Evolutionary conservation across 2,797 vertebrate genomes (phyloP), one percentile per base, ranked within the genome.

Genomic region (Dallia pectoralis): DNA sequence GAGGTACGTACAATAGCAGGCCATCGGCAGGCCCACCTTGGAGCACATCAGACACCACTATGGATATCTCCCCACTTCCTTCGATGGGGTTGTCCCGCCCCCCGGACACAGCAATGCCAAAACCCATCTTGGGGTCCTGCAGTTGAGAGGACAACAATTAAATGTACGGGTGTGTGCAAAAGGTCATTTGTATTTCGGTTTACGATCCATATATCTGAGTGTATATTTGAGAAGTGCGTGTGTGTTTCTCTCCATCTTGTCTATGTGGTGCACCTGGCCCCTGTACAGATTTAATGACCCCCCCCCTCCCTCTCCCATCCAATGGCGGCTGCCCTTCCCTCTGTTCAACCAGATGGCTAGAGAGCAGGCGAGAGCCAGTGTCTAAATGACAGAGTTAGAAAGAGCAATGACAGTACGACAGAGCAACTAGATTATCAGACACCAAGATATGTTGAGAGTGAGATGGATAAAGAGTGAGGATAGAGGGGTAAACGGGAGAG

Each of bases 41-140:
- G 56, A 99, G 95, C 77, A 99, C 96, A 29, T 98, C 97, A 0
- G 97, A 99, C 82, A 99, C 94, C 15, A 98, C 91, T 0, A 99
- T 99, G 0, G 97, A 98, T 0, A 90, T 95, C 86, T 99, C 97
- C 0, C 97, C 96, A 4, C 92, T 98, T 16, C 98, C 96, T 70
- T 96, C 96, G 19, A 96, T 97, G 2, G 97, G 97, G 86, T 99
- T 99, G 89, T 99, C 97, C 87, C 94, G 92, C 22, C 97, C 97
- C 0, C 97, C 97, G 0, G 97, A 98, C 72, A 99, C 97, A 0
- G 97, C 97, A 29, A 99, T 97, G 49, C 97, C 97, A 86, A 99
- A 99, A 77, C 97, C 97, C 92, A 96, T 94, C 90, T 99, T 98
- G n/a, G 95, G 85, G 87, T 98, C 96, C 97, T 99, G 82, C 6